phyloP scores from a whole-genome alignment of 1,140 invertebrate species.

The Xylocopa sonorina region DNA sequence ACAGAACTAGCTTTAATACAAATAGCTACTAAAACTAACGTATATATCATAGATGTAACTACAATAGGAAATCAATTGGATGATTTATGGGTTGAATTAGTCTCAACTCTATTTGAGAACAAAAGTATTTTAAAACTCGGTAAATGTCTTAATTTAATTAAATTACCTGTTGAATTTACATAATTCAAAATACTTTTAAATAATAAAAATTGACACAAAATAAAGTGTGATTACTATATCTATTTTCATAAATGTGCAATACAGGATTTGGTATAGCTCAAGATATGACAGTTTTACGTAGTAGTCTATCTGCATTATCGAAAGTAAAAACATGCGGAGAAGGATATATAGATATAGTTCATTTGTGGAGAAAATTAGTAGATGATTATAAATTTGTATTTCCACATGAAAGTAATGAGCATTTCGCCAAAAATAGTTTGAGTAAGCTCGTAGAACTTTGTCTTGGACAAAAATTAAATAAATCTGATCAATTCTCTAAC shows the following conservation, averaged over 20 bases:
- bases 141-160: no score
- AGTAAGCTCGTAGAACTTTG: slow-evolving; percentile 88
- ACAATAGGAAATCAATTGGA: slow-evolving; percentile 81
- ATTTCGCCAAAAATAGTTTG: slow-evolving; percentile 82
- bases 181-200: no score
- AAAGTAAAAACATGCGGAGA: slow-evolving; percentile 76
- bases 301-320: slow-evolving; percentile 82
- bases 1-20: slow-evolving; percentile 88
- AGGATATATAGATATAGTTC: slow-evolving; percentile 82
- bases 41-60: slow-evolving; percentile 89
- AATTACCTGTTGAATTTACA: no score
- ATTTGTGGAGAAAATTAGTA: slow-evolving; percentile 82
- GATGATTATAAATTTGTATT: slow-evolving; percentile 81
- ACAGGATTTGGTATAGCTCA: slow-evolving; percentile 84
- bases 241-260: background rate
- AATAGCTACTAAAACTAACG: slow-evolving; percentile 85
- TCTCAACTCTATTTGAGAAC: slow-evolving; percentile 84
- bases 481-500: slow-evolving; percentile 93
- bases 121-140: slow-evolving; percentile 87
- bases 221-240: background rate
- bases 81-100: slow-evolving; percentile 83
- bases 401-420: slow-evolving; percentile 78
- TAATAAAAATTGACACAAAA: background rate
- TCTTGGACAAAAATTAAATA: slow-evolving; percentile 88
- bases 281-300: slow-evolving; percentile 84